Base-by-base conservation (phyloP, 2,113 vertebrate genomes). In the Stegostoma tigrinum region DNA sequence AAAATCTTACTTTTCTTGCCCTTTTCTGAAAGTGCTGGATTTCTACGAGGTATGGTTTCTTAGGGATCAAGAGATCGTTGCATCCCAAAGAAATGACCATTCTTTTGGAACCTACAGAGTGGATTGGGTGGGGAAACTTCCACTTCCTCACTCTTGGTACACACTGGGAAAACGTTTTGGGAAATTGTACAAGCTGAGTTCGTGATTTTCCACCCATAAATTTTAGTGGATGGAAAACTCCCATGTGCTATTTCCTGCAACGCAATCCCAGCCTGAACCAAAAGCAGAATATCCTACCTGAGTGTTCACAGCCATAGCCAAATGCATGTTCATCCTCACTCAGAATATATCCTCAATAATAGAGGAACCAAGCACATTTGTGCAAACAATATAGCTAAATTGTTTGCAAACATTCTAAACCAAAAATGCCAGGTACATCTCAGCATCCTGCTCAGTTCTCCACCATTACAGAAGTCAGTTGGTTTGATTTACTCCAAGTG, bases 181-280 rank as follows among this genome's bases (percentile, higher is more conserved):
- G 89, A 91, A 91, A 66, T 91, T 91, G 34, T 61, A 91, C 19
- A 66, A 90, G 87, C 89, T 34, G 34, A 66, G 89, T n/a, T 91
- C 61, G 61, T 66, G 89, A 91, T n/a, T 91, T 91, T 91, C 89
- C 89, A 91, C 34, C 89, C 89, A 66, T 91, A 91, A 91, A 66
- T 66, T 91, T 66, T 66, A 64, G 61, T 91, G 89, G 55, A 91
- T 83, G 89, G 89, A 91, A 91, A 91, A 64, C 14, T 91, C 55
- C 61, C 55, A 61, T 38, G 61, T 61, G 64, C 0, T n/a, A 66
- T 66, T 91, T 91, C 89, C 89, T 91, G 89, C 87, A 38, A n/a
- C 21, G 30, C 34, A 42, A 34, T 66, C 19, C 30, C 55, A 87
- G 30, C 34, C 61, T 19, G 34, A 91, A 34, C 55, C 61, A 91